These are phyloP conservation scores for Epizoanthus scotinus DNA, from an alignment of 92 coral and sea anemone species.

Conservation along the genomic window DNA sequence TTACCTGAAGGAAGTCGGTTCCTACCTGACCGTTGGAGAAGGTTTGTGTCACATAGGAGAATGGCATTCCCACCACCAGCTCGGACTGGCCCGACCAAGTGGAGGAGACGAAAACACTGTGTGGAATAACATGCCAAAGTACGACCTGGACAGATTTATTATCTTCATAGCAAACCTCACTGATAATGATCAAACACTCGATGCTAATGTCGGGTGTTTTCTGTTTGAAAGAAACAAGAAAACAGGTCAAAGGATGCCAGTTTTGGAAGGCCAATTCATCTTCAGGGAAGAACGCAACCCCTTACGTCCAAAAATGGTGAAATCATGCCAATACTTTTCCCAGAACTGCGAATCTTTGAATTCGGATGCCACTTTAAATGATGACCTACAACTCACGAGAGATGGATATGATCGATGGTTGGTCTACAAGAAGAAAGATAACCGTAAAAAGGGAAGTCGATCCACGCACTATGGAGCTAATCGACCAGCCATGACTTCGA, in stretches of 20 bases:
- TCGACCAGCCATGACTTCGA: too few relatives aligned
- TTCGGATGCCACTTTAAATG: too few relatives aligned
- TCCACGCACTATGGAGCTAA: too few relatives aligned
- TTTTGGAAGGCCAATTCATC: conserved; percentile 44
- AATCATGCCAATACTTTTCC: too few relatives aligned
- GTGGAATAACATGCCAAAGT: conserved; percentile 79
- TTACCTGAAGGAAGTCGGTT: conserved; percentile 66
- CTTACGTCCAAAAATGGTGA: neutral
- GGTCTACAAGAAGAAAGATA: too few relatives aligned
- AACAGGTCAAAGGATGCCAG: conserved; percentile 42
- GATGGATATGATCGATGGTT: neutral
- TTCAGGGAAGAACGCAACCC: conserved; percentile 22
- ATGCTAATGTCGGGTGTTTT: conserved; percentile 57
- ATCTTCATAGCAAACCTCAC: conserved; percentile 76
- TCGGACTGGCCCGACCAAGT: conserved; percentile 73
- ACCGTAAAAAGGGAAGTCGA: too few relatives aligned
- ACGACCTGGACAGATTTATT: conserved; percentile 61
- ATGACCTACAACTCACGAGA: too few relatives aligned
- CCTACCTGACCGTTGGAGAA: conserved; percentile 55
- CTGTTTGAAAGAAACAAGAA: conserved; percentile 51
- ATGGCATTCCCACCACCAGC: conserved; percentile 92
- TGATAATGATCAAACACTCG: neutral
- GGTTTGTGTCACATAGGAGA: conserved; percentile 90
- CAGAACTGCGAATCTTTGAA: neutral
- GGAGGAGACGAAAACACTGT: conserved; percentile 86